These are phyloP conservation scores for Stomatorhinus ivindoensis DNA, from an alignment of 2,113 vertebrate species.

Conservation along the genomic window DNA sequence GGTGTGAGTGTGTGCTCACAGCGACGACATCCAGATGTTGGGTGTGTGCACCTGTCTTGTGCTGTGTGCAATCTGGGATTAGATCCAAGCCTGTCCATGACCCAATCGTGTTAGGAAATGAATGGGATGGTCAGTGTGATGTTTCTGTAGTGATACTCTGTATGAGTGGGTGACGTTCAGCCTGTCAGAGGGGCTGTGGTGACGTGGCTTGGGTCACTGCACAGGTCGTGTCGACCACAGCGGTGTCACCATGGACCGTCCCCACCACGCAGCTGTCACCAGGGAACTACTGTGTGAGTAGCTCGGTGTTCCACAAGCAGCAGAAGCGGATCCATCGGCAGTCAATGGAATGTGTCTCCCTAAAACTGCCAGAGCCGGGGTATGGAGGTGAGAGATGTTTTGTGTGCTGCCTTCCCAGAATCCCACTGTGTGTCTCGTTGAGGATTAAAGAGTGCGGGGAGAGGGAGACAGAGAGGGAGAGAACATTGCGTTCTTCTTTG, in stretches of 20 bases:
- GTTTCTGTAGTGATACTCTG: neutral
- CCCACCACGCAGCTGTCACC: neutral
- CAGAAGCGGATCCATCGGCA: neutral
- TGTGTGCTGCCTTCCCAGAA: neutral
- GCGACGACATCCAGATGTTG: no score
- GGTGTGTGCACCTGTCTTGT: neutral
- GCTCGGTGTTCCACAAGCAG: constrained; percentile 21
- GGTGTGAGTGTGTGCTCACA: no score
- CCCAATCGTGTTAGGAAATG: neutral
- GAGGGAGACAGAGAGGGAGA: neutral
- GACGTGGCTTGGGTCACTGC: neutral
- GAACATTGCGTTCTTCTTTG: neutral
- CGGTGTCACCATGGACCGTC: neutral
- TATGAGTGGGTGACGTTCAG: neutral
- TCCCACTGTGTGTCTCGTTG: neutral
- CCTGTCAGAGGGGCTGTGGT: neutral
- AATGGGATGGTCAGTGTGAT: neutral
- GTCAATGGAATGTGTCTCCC: constrained; percentile 20
- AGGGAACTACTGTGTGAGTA: constrained; percentile 31
- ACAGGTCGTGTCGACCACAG: neutral
- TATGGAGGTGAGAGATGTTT: neutral
- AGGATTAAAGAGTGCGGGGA: neutral
- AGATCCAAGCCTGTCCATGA: neutral
- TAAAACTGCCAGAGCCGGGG: neutral
- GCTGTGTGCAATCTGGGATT: neutral